Evolutionary conservation across 1,140 invertebrate species (phyloP), one percentile per base, ranked within the genome.

Genomic region (Drosophila pseudoobscura): DNA sequence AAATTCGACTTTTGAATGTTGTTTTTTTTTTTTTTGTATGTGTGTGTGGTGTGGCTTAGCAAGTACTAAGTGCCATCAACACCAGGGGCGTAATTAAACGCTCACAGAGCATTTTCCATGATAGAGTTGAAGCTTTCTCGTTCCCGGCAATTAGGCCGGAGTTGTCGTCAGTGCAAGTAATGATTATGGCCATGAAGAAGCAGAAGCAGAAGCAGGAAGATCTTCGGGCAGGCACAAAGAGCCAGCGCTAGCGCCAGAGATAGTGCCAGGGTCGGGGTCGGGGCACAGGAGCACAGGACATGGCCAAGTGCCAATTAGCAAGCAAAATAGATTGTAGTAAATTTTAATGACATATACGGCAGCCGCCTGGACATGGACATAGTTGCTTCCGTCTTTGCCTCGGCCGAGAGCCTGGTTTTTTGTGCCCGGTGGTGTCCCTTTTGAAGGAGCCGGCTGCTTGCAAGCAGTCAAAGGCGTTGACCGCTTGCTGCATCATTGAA

Each of bases 301-400:
- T 61, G 71, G 82, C 82, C 84, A 88, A 88, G 83, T 88, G 83
- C 84, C 84, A 88, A 88, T 88, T 88, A 88, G 84, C 60, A 88
- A 89, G 84, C 73, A 88, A 88, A 88, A 83, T 88, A 88, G 79
- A 89, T 88, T 89, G 79, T 80, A 88, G 78, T 83, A 88, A 75
- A 89, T 88, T 88, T 79, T 89, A 88, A 88, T 89, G 83, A 83
- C 79, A 77, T 76, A 79, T 61, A 88, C 75, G 63, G 78, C 50
- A 15, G 17, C 9, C 11, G 50, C 22, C 20, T 45, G 72, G 57
- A 57, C 46, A 53, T 47, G 31, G 35, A 26, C 58, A 68, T 58
- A 77, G 65, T 71, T 71, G 54, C 64, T 58, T 77, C 58, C 71
- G 41, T 59, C 29, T 39, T 39, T 13, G 3, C 35, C 35, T 39